phyloP scores from a whole-genome alignment of 2,113 vertebrate genomes.

The Spea multiplicata region DNA sequence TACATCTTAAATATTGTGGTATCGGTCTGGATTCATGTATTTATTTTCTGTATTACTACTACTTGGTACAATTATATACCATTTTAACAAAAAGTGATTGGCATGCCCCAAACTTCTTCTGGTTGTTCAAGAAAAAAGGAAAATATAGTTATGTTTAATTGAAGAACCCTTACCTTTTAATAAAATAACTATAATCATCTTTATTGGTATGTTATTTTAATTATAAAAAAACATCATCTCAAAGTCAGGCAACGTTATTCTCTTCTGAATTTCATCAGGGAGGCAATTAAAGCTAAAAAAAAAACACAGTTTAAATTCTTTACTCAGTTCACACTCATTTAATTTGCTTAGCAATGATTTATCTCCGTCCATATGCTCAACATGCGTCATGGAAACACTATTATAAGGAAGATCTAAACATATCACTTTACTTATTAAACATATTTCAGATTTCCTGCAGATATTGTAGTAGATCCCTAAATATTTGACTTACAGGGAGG shows the following conservation, averaged over 20 bases:
- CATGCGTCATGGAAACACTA: constrained; percentile 12
- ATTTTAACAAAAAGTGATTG: too few species aligned
- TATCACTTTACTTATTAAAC: constrained; percentile 21
- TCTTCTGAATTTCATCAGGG: background rate
- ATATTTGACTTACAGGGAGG: constrained; percentile 2
- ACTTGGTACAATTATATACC: too few species aligned
- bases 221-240: too few species aligned
- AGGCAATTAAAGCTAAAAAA: background rate
- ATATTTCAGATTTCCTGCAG: constrained; percentile 4
- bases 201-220: too few species aligned
- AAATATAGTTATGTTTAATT: too few species aligned
- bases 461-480: constrained; percentile 1
- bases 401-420: constrained; percentile 19
- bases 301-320: background rate
- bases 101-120: too few species aligned
- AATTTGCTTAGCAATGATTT: constrained; percentile 3
- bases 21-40: too few species aligned
- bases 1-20: too few species aligned
- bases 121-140: too few species aligned
- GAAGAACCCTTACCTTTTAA: too few species aligned
- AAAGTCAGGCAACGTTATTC: background rate
- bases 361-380: background rate
- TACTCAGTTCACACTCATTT: constrained; percentile 4
- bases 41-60: too few species aligned
- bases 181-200: too few species aligned